Conservation (phyloP, 2,888 invertebrate species). For the Eristalis tenax region DNA sequence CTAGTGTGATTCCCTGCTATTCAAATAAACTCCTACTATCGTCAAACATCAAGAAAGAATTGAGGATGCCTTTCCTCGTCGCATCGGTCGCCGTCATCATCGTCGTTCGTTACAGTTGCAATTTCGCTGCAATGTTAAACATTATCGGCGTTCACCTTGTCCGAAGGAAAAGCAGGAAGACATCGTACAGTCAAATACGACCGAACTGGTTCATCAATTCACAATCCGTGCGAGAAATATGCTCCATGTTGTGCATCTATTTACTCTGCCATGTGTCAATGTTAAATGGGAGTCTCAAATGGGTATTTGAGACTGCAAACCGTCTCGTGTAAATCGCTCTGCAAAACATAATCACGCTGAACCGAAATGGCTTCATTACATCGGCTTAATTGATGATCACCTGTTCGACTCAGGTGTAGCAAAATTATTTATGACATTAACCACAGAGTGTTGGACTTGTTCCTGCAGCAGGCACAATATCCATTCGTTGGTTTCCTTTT, state of each 20-base stretch:
- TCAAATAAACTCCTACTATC: constrained; percentile 14
- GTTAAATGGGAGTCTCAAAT: constrained; percentile 30
- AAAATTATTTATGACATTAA: constrained; percentile 65
- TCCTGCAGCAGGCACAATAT: constrained; percentile 35
- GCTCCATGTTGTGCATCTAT: constrained; percentile 55
- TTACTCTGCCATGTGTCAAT: constrained; percentile 68
- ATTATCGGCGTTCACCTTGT: constrained; percentile 57
- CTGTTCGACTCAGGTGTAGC: constrained; percentile 60
- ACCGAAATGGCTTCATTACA: constrained; percentile 73
- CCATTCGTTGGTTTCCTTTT: neutral
- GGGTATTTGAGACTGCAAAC: constrained; percentile 7
- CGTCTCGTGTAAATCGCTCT: constrained; percentile 59
- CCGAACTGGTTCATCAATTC: constrained; percentile 59
- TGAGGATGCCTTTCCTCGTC: constrained; percentile 34
- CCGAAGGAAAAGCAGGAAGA: constrained; percentile 46
- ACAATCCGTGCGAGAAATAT: constrained; percentile 21
- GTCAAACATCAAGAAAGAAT: constrained; percentile 13
- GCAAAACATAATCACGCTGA: constrained; percentile 70
- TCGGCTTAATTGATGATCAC: constrained; percentile 69
- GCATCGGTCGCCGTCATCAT: neutral
- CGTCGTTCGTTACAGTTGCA: constrained; percentile 46
- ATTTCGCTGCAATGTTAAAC: constrained; percentile 47
- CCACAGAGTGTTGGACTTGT: constrained; percentile 49
- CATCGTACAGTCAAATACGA: neutral
- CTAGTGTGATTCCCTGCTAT: constrained; percentile 11